Percentiles rank a stretch among this genome's conserved stretches.
These are phyloP conservation scores for Netta rufina DNA, from an alignment of 2,797 vertebrate species.

Conservation along the genomic window DNA sequence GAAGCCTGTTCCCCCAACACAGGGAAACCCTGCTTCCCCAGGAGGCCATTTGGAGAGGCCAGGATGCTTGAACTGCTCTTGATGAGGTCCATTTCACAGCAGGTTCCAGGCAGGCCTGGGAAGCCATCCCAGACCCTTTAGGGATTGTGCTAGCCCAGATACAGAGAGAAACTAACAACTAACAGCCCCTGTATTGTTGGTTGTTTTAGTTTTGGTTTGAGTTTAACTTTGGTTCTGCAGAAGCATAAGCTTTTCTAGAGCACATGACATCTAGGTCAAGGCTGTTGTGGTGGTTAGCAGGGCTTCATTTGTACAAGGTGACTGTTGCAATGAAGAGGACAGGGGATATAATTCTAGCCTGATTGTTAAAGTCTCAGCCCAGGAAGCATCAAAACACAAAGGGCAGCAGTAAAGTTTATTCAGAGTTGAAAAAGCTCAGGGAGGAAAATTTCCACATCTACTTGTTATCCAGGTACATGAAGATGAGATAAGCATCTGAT, in stretches of 20 bases:
- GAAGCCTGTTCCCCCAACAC: not conserved
- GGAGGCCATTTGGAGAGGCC: not conserved
- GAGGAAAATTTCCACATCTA: not conserved
- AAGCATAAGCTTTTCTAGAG: not conserved
- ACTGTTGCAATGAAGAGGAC: not conserved
- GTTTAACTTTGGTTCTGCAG: not conserved
- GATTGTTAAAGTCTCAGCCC: not conserved
- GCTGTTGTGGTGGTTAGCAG: not conserved
- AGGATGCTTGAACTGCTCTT: not conserved
- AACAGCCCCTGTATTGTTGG: not conserved
- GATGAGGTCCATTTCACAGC: not conserved
- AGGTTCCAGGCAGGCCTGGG: not conserved
- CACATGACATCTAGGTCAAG: not conserved
- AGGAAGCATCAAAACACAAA: not conserved
- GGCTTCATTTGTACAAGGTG: not conserved
- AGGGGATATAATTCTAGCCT: not conserved
- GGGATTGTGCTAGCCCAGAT: not conserved
- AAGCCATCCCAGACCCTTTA: not conserved
- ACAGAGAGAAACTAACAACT: not conserved
- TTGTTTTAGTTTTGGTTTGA: not conserved
- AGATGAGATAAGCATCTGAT: not conserved
- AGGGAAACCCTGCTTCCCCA: not conserved
- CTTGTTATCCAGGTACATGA: not conserved
- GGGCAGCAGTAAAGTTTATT: not conserved
- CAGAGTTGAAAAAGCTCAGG: not conserved